Evolutionary conservation across 53 echinoderm and acorn worm species (phyloP).

Genomic region (Paelopatides confundens): DNA sequence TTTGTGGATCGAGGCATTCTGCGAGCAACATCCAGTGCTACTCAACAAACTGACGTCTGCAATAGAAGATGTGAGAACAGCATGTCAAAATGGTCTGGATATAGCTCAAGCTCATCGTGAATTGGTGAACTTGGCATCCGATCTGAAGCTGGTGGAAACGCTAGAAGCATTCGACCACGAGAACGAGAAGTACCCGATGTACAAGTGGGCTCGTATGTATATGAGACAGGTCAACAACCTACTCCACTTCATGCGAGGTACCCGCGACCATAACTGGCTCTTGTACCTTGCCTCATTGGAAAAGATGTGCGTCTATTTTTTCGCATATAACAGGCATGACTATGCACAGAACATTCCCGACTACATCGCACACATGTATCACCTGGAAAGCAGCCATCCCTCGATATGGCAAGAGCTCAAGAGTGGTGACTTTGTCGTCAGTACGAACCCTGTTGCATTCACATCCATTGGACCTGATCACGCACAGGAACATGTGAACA

Average conservation of each 20-base stretch:
- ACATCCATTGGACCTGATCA: conserved; percentile 50
- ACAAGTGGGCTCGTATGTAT: conserved; percentile 37
- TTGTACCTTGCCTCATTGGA: conserved; percentile 43
- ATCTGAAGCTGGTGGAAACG: conserved; percentile 20
- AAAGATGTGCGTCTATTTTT: conserved; percentile 22
- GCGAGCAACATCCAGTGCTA: no score
- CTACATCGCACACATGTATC: conserved; percentile 39
- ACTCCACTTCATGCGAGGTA: conserved; percentile 34
- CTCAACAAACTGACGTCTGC: background rate
- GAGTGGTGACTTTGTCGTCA: conserved; percentile 13
- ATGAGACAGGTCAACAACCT: conserved; percentile 55
- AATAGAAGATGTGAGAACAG: background rate
- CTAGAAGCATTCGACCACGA: background rate
- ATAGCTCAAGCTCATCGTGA: conserved; percentile 30
- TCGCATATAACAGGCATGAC: conserved; percentile 30
- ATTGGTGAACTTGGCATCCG: background rate
- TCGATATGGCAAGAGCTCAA: conserved; percentile 26
- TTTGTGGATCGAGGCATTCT: conserved; percentile 33
- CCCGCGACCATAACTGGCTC: conserved; percentile 30
- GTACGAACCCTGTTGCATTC: conserved; percentile 39
- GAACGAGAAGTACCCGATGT: background rate
- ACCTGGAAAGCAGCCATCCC: conserved; percentile 6
- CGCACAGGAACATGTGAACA: conserved; percentile 58
- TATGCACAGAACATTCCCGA: conserved; percentile 51
- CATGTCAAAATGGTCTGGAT: conserved; percentile 3